Base-by-base conservation (phyloP, 2,888 invertebrate genomes). In the Griposia aprilina region DNA sequence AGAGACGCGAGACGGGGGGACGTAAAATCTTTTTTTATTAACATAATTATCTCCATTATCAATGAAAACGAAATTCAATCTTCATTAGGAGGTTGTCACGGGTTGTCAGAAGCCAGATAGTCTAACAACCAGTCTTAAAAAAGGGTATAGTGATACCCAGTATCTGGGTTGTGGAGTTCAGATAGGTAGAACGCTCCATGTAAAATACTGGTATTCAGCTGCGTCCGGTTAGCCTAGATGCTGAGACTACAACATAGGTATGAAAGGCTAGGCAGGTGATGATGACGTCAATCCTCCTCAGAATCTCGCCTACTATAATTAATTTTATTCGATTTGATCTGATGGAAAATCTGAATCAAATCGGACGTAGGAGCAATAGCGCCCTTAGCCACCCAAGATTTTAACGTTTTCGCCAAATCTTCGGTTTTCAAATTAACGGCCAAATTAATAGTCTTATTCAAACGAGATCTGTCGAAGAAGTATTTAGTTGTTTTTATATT, bases 311-410 rank as follows among this genome's bases (percentile, higher is more conserved):
- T 84, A 73, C 48, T 78, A 84, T 90, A 92, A 55, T 74, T 85
- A 6, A 94, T 91, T 26, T 86, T 91, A 88, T 96, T 96, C 0
- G 93, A 93, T 57, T 94, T 95, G 0, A 93, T 90, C 23, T 93
- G 89, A 78, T 93, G 90, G 63, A 94, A 95, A 0, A 95, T 89
- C 0, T 92, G 87, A 6, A 96, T 92, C 3, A 96, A 89, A 0
- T 94, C 92, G 0, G 95, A 96, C 0, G 92, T 94, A 0, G 96
- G 94, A 0, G 90, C 86, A 0, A 96, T 67, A 0, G 93, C 94
- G 0, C 94, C 93, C 11, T 90, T 92, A 0, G 41, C 60, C 0
- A 92, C 96, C 94, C 94, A 95, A 2, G 74, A 74, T 23, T 93
- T 93, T 2, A 96, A 78, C 0, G 93, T 92, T 15, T 91, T 89